Conservation (phyloP, 2,888 invertebrate genomes). For the Bellardia pandia region DNA sequence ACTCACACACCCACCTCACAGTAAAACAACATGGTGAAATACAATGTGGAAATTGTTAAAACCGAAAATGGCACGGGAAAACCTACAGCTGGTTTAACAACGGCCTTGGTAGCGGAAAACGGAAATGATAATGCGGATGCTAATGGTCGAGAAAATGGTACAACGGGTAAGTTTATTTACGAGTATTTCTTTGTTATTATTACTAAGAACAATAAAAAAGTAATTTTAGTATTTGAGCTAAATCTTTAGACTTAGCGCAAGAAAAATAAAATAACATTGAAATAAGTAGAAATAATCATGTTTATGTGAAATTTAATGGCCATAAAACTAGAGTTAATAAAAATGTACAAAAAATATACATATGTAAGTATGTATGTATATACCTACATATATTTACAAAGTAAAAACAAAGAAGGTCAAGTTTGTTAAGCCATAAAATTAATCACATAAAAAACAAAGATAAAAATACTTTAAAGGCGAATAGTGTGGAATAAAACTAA, state of each 20-base stretch:
- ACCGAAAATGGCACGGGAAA: constrained; percentile 79
- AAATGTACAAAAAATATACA: not conserved
- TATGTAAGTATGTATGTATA: no score
- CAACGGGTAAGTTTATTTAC: constrained; percentile 79
- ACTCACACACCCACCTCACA: not conserved
- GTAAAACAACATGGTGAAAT: constrained; percentile 77
- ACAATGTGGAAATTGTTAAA: constrained; percentile 79
- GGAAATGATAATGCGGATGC: constrained; percentile 70
- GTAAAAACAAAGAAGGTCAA: constrained; percentile 42
- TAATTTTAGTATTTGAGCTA: not conserved
- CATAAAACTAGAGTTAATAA: not conserved
- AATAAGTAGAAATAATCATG: not conserved
- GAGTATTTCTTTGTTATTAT: not conserved
- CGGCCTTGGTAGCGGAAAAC: constrained; percentile 53
- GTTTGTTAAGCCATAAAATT: constrained; percentile 44
- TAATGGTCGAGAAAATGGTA: constrained; percentile 79
- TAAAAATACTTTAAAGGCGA: not conserved
- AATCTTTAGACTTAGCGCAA: not conserved
- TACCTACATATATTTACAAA: not conserved
- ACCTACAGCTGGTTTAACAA: constrained; percentile 75
- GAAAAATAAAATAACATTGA: not conserved
- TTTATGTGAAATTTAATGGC: not conserved
- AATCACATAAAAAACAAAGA: not conserved
- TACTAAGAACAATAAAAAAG: not conserved
- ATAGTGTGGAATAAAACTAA: not conserved